Evolutionary conservation across 2,113 vertebrate genomes (phyloP), one percentile per base, ranked within the genome.

Genomic region (Uropsilus gracilis): DNA sequence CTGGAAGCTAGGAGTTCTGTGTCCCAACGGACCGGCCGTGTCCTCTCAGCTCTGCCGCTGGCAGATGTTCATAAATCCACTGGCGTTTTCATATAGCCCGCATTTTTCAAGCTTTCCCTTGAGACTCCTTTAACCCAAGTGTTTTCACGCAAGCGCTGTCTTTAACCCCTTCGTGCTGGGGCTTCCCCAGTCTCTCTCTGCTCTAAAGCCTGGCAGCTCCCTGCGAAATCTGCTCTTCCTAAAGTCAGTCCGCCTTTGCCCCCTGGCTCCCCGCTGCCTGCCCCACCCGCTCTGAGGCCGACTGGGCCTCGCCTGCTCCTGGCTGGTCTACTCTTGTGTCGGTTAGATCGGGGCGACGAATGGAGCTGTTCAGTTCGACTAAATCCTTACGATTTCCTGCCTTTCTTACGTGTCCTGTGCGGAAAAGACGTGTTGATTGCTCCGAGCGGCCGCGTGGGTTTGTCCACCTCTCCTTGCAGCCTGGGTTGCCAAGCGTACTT

Each of bases 261-360:
- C n/a, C n/a, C n/a, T n/a, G n/a, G n/a, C n/a, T n/a, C n/a, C n/a
- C n/a, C n/a, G n/a, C n/a, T n/a, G n/a, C n/a, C n/a, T n/a, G n/a
- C n/a, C n/a, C n/a, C n/a, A n/a, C n/a, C n/a, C n/a, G n/a, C n/a
- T n/a, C n/a, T n/a, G n/a, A n/a, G n/a, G n/a, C n/a, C n/a, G n/a
- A n/a, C n/a, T n/a, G n/a, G n/a, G n/a, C n/a, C n/a, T n/a, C n/a
- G n/a, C n/a, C 63, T 71, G 4, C 20, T 44, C 61, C 48, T 92
- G n/a, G 63, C 69, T 78, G 59, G 37, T 42, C n/a, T 78, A 34
- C 66, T 32, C 78, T 28, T 32, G 22, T 59, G 39, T 77, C 87
- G 57, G 69, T 86, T 92, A 77, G 16, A 77, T 59, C 48, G 48
- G 69, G 39, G 48, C 86, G 61, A 69, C 86, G 86, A 69, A 92